Base-by-base conservation (phyloP, 2,888 invertebrate species). In the Gastracanthus pulcherrimus region DNA sequence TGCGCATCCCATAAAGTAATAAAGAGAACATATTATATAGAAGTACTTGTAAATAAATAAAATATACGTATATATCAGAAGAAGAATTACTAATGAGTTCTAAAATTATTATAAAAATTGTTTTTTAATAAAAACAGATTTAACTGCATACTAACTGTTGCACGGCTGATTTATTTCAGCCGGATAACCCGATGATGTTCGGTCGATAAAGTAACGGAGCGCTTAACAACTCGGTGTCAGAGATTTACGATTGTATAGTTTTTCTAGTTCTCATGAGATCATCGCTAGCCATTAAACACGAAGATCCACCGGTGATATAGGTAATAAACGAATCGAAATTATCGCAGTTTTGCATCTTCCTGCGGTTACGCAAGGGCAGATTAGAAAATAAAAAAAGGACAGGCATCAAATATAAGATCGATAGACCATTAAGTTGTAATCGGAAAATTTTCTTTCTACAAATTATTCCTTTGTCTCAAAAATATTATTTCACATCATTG, bases 251-350 rank as follows among this genome's bases (percentile, higher is more conserved):
- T 72, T 51, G 31, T 34, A 31, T 58, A 13, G 55, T 5, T 72
- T 79, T 58, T 72, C 51, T 41, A 72, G 72, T 72, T 72, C 71
- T 58, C 72, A 58, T 72, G 72, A 79, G 79, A 66, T 79, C 72
- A 72, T 38, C 58, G 31, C 58, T 38, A 23, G 23, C 38, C 41
- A 55, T 78, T 78, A 41, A 71, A 41, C 13, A 31, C 62, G 5
- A 38, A 60, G 64, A 66, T 70, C n/a, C 51, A 9, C 29, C 16
- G 16, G n/a, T 48, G 70, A 71, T 78, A 69, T 48, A 66, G 19
- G 13, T 26, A 64, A 31, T 58, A 76, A 60, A 71, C 38, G 16
- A 55, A 72, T 78, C 41, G 19, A 72, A 78, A 66, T 64, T 72
- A 66, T 72, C 77, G 29, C 13, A 13, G 4, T 48, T 78, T 38